Base-by-base conservation (phyloP, 2,888 invertebrate genomes). In the Philonicus albiceps region DNA sequence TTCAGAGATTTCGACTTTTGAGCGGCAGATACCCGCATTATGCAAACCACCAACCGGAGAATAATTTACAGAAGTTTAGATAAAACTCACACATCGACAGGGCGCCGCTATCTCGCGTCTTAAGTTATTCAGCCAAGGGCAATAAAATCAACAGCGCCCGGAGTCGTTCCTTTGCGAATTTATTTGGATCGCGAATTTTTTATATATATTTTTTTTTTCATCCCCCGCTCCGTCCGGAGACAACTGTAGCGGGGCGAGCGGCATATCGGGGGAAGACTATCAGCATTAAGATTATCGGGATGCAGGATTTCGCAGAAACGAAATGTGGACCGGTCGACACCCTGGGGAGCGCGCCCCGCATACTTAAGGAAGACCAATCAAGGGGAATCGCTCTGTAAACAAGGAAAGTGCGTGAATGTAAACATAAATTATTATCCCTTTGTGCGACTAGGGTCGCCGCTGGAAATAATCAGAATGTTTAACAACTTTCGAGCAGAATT, bases 1-100 rank as follows among this genome's bases (percentile, higher is more conserved):
- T 85, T 85, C 85, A 74, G 85, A 85, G 85, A 85, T 85, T 85
- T 85, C 73, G 73, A 84, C 73, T 84, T 73, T 73, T 40, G 40
- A 43, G 75, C 43, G 53, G 55, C 75, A 81, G 81, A 74, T 85
- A 31, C 78, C 40, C 85, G 55, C 85, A 86, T 86, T 86, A 86
- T 86, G 86, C 86, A 86, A 86, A 86, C 80, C 80, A 43, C 80
- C 80, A 86, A 78, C 86, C 64, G 40, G 86, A 80, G 86, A 86
- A 86, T 86, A 86, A 86, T 86, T 86, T 86, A 86, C 80, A 86
- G 31, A 86, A 86, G 31, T 86, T 80, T 80, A 86, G 80, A 86
- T 86, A 78, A 86, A 86, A 84, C 84, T 84, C 84, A 84, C 84
- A 84, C 84, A 84, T 84, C 84, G 84, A 73, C 84, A 84, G 72